Evolutionary conservation across 2,888 invertebrate species (phyloP).

Genomic region (Drosophila peninsularis): DNA sequence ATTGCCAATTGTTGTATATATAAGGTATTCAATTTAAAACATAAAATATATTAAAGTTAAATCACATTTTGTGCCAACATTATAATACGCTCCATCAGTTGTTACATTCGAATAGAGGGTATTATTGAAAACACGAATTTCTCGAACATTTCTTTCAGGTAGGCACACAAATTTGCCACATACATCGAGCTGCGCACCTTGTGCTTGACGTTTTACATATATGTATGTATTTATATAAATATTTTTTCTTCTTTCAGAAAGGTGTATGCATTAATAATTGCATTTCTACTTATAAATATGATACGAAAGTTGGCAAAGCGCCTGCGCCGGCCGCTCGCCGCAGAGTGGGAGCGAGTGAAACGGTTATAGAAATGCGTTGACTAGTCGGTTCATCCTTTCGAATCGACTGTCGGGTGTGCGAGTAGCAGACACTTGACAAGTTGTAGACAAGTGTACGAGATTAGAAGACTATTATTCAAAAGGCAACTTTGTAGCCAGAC

Average conservation of each 20-base stretch:
- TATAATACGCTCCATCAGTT: neutral
- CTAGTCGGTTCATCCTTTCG: constrained; percentile 43
- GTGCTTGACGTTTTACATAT: constrained; percentile 27
- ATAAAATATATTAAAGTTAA: no score
- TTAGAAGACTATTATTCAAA: constrained; percentile 57
- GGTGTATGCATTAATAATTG: constrained; percentile 63
- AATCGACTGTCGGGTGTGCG: constrained; percentile 15
- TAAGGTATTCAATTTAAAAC: no score
- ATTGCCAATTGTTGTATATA: no score
- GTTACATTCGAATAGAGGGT: constrained; percentile 8
- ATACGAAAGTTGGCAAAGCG: constrained; percentile 53
- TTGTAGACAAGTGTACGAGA: constrained; percentile 65
- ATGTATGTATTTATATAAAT: constrained; percentile 14
- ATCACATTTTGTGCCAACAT: neutral
- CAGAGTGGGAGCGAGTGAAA: constrained; percentile 46
- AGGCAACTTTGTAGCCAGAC: constrained; percentile 55
- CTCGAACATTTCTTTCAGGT: constrained; percentile 35
- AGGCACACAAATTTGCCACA: constrained; percentile 25
- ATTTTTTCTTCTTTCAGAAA: constrained; percentile 30
- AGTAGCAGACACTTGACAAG: constrained; percentile 54
- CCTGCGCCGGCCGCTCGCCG: constrained; percentile 42
- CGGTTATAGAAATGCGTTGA: constrained; percentile 22
- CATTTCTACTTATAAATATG: constrained; percentile 71
- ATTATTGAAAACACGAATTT: constrained; percentile 46
- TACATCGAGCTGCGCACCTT: constrained; percentile 38